Base-by-base conservation (phyloP, 1,140 invertebrate species). In the Aphaenogaster floridana region DNA sequence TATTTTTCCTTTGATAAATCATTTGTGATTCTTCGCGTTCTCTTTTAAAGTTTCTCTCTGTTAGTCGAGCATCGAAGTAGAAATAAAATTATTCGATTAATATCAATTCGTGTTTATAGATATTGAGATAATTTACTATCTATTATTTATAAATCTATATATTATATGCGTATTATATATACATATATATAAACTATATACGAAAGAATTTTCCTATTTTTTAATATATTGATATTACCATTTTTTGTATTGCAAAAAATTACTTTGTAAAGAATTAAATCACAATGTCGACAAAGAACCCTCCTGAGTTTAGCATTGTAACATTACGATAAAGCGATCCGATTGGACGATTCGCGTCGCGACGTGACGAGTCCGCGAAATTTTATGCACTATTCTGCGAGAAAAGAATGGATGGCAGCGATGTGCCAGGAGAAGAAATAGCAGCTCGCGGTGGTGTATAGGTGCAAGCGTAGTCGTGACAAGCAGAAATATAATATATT, bases 401-500 rank as follows among this genome's bases (percentile, higher is more conserved):
- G 39, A 72, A 63, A 71, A 61, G 34, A 84, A 74, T 28, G 42
- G 21, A 57, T 69, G n/a, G 52, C 39, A 17, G 28, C 34, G 69
- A 76, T 50, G 54, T 36, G 69, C 42, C 54, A 76, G 42, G 11
- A 34, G 42, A 52, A 83, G 68, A 36, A 83, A 57, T 34, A 28
- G 15, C 36, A 5, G 39, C 61, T 42, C 7, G n/a, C 17, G 66
- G 13, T 34, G 36, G 39, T 45, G 3, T 21, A 71, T 39, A 74
- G 39, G 9, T 63, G 59, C 17, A 68, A 54, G 13, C 9, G 48
- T 68, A 57, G 66, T 52, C 45, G 69, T 74, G 88, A 89, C 85
- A 90, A 52, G 64, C 66, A 59, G 80, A 89, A 86, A 91, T 90
- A 84, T 89, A 89, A 91, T 80, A 86, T 86, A 89, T 88, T 86